Percentiles rank a stretch among this genome's conserved stretches.
phyloP scores from a whole-genome alignment of 2,113 vertebrate genomes.

The Lophius piscatorius region DNA sequence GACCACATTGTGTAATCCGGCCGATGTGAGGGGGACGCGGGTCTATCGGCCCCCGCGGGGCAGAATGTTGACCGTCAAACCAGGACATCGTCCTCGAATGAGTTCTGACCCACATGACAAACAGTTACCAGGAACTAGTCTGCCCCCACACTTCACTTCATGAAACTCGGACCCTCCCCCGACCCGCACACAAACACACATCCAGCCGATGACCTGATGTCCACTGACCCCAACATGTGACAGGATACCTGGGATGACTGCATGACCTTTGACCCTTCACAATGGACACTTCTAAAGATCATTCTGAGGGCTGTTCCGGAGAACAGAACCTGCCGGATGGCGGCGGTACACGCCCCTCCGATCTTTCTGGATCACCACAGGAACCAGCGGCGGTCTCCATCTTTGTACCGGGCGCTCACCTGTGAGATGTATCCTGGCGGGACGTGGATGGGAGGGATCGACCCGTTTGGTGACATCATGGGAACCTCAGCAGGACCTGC shows the following conservation, averaged over 20 bases:
- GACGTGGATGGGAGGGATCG: constrained; percentile 97
- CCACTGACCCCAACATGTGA: constrained; percentile 42
- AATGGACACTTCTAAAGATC: too few species aligned
- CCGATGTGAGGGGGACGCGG: too few species aligned
- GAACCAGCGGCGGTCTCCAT: too few species aligned
- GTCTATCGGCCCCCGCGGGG: constrained; percentile 38
- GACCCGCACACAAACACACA: constrained; percentile 10
- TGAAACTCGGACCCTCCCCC: constrained; percentile 9
- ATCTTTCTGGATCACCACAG: too few species aligned
- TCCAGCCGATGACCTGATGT: constrained; percentile 71
- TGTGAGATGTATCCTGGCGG: constrained; percentile 99
- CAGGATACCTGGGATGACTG: constrained; percentile 13
- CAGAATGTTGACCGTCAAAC: constrained; percentile 64
- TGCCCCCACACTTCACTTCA: constrained; percentile 1
- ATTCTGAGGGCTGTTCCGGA: too few species aligned
- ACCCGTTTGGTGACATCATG: constrained; percentile 99
- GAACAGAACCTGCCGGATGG: too few species aligned
- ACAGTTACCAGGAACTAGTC: too few species aligned
- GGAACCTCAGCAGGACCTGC: constrained; percentile 97
- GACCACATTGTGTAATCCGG: too few species aligned
- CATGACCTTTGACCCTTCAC: too few species aligned
- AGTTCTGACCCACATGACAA: constrained; percentile 26
- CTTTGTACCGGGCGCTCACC: constrained; percentile 82
- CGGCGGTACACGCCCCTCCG: too few species aligned
- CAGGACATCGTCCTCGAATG: constrained; percentile 55